Conservation (phyloP, 2,888 invertebrate species). For the Eupithecia centaureata region DNA sequence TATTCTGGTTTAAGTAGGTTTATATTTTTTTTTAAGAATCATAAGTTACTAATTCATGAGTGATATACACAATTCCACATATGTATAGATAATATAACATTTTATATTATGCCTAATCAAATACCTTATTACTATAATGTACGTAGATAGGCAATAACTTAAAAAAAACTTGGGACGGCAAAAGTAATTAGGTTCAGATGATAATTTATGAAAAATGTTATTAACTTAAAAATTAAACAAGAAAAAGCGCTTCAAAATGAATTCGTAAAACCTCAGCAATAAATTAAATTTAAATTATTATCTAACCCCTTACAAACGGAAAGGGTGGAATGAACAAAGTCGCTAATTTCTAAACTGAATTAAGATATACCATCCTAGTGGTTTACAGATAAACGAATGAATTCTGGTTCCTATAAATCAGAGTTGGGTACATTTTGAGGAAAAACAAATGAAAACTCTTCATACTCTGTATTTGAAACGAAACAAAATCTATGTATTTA, state of each 20-base stretch:
- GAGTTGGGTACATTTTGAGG: constrained; percentile 43
- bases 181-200: neutral
- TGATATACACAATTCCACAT: neutral
- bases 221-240: constrained; percentile 18
- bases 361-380: constrained; percentile 75
- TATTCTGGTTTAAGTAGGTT: neutral
- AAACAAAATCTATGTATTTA: too few relatives aligned
- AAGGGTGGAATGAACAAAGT: constrained; percentile 68
- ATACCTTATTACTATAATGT: neutral
- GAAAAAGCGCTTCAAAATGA: constrained; percentile 38
- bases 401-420: constrained; percentile 82
- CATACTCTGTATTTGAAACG: too few relatives aligned
- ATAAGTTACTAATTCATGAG: neutral
- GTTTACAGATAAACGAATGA: constrained; percentile 82
- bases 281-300: constrained; percentile 66
- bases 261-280: constrained; percentile 50
- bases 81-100: too few relatives aligned
- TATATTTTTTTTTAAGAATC: neutral
- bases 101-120: too few relatives aligned
- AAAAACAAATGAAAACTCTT: too few relatives aligned
- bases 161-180: neutral
- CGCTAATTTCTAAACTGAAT: constrained; percentile 79
- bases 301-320: constrained; percentile 70
- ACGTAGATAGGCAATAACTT: neutral
- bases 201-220: neutral